A percentile compares a stretch with the other conserved stretches of the same genome.
Evolutionary conservation across 2,797 vertebrate genomes (phyloP).

Genomic region (Anguilla pacifica): DNA sequence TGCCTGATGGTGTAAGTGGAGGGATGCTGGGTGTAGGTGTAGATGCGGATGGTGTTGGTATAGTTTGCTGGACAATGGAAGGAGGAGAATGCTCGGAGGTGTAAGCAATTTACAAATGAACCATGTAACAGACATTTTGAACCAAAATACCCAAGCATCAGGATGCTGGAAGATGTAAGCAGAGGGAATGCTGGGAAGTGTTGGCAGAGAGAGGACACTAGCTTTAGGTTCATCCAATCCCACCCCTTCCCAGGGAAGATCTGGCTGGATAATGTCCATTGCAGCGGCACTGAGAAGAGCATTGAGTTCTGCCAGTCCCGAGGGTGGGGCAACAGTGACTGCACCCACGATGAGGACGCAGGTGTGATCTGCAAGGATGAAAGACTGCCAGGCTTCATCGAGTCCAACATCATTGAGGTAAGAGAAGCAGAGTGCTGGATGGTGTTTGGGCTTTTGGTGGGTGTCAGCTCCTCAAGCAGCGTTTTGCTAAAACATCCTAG

Average conservation of each 20-base stretch:
- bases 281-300: conserved; percentile 82
- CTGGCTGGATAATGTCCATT: conserved; percentile 95
- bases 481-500: background rate
- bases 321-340: conserved; percentile 97
- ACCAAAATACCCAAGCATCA: no score
- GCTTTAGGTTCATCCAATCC: background rate
- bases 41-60: no score
- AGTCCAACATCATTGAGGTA: conserved; percentile 91
- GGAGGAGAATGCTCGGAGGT: no score
- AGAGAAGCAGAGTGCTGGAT: conserved; percentile 43
- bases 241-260: conserved; percentile 78
- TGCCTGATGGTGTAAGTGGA: background rate
- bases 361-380: conserved; percentile 94
- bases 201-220: background rate
- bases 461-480: background rate
- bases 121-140: no score
- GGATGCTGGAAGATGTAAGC: background rate
- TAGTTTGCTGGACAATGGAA: background rate
- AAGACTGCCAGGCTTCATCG: conserved; percentile 85
- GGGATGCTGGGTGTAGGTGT: no score
- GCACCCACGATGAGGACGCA: conserved; percentile 93
- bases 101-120: no score
- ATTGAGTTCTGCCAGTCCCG: conserved; percentile 84
- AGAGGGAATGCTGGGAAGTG: background rate
- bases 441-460: background rate